A percentile compares a stretch with the other conserved stretches of the same genome.
Evolutionary conservation across 2,797 vertebrate species (phyloP).

Genomic region (Mormyrops boulengeri): DNA sequence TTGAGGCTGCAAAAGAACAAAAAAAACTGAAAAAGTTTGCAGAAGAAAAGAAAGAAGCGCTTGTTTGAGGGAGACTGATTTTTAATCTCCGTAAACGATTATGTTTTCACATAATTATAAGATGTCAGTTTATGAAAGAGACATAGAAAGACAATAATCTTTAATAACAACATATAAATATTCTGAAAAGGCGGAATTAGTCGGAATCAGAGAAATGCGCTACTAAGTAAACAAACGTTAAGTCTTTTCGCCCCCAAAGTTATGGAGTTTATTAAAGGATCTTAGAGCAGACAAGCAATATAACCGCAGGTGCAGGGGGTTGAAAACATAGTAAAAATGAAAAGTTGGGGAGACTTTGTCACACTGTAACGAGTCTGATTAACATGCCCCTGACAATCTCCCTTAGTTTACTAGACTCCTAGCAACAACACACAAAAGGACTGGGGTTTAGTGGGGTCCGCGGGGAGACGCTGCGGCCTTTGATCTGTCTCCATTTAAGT

Average conservation of each 20-base stretch:
- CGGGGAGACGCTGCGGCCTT: conserved; percentile 57
- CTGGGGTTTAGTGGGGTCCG: conserved; percentile 57
- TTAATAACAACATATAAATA: neutral
- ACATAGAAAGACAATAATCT: neutral
- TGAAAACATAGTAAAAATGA: conserved; percentile 36
- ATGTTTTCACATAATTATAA: conserved; percentile 4
- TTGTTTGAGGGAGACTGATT: neutral
- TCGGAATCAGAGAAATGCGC: conserved; percentile 3
- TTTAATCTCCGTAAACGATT: neutral
- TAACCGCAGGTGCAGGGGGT: conserved; percentile 29
- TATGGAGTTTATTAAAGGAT: conserved; percentile 25
- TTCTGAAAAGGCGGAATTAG: neutral
- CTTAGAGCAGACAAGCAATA: conserved; percentile 32
- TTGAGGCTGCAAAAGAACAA: neutral
- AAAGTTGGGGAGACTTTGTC: conserved; percentile 59
- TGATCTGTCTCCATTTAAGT: conserved; percentile 77
- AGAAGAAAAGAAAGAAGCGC: neutral
- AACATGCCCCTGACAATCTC: conserved; percentile 60
- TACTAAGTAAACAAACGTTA: conserved; percentile 26
- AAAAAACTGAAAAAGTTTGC: neutral
- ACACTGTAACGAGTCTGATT: conserved; percentile 70
- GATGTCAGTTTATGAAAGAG: conserved; percentile 4
- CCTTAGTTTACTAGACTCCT: conserved; percentile 62
- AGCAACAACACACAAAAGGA: conserved; percentile 77
- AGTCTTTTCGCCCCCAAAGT: neutral